Conservation (phyloP, 2,797 vertebrate species). For the Hafferia zeledoni region DNA sequence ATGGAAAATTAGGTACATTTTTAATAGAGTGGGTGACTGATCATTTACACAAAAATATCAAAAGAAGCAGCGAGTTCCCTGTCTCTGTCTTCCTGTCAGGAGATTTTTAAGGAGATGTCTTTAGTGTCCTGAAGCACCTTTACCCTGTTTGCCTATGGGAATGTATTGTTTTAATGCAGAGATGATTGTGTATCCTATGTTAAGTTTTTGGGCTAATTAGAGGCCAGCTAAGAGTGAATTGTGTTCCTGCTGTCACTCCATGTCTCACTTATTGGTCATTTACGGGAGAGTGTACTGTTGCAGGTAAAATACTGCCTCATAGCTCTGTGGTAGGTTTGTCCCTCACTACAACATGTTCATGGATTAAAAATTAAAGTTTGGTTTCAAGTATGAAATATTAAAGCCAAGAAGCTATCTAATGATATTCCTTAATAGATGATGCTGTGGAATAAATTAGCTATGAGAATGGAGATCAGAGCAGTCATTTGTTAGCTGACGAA, state of each 20-base stretch:
- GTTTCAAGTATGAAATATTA: constrained; percentile 56
- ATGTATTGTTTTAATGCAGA: not conserved
- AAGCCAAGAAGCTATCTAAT: constrained; percentile 38
- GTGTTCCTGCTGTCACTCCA: not conserved
- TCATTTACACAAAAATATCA: not conserved
- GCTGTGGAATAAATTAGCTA: constrained; percentile 58
- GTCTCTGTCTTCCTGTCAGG: not conserved
- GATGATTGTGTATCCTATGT: not conserved
- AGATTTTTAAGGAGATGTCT: not conserved
- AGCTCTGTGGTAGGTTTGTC: not conserved
- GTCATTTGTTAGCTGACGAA: constrained; percentile 61
- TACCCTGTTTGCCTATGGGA: not conserved
- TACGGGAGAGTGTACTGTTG: not conserved
- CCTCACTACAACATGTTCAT: not conserved
- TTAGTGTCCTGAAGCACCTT: not conserved
- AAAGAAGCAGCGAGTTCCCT: not conserved
- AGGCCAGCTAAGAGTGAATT: constrained; percentile 5
- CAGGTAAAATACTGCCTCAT: not conserved
- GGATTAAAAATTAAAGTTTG: constrained; percentile 63
- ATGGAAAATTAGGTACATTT: not conserved
- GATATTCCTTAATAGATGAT: constrained; percentile 42
- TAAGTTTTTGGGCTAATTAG: constrained; percentile 28
- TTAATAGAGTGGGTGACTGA: not conserved
- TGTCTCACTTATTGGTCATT: not conserved
- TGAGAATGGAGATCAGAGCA: constrained; percentile 33